Evolutionary conservation across 1,140 invertebrate genomes (phyloP), one percentile per base, ranked within the genome.

Genomic region (Uloborus diversus): DNA sequence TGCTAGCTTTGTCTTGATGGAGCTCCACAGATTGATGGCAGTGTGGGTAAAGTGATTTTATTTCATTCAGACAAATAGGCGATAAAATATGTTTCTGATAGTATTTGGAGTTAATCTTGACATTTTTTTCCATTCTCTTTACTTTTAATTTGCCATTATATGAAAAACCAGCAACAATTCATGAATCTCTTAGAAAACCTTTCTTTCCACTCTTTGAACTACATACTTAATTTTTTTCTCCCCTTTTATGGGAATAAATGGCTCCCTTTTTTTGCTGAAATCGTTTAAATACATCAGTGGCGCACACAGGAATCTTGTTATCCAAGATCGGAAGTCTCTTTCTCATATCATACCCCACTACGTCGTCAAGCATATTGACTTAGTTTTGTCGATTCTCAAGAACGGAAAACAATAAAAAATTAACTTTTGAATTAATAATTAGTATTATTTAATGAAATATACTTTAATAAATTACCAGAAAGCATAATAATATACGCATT

Each of bases 81-180:
- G n/a, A 11, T 11, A 51, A 51, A n/a, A n/a, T 51, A 20, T 51
- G n/a, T 51, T 51, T 20, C 49, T 51, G 49, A 51, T 51, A 51
- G 49, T 51, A 51, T 51, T 7, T n/a, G n/a, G 49, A 51, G 49
- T 51, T 51, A n/a, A 51, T 51, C n/a, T 51, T 51, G n/a, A 51
- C 49, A 51, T 51, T 51, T 13, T 51, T 51, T n/a, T 20, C n/a
- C n/a, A n/a, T n/a, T 51, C n/a, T 11, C 49, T 51, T n/a, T 51
- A 51, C 4, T 51, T 51, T 51, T 51, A 11, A 51, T 20, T 51
- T 51, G 49, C 49, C n/a, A 51, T 51, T 51, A n/a, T 51, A 51
- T 51, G 49, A 13, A 51, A 51, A 51, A 51, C 7, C 49, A 7
- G 7, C 49, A 51, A 51, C 4, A 51, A n/a, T n/a, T 51, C 49